Evolutionary conservation across 1,140 invertebrate species (phyloP), one percentile per base, ranked within the genome.

Genomic region (Rhynchophorus ferrugineus): DNA sequence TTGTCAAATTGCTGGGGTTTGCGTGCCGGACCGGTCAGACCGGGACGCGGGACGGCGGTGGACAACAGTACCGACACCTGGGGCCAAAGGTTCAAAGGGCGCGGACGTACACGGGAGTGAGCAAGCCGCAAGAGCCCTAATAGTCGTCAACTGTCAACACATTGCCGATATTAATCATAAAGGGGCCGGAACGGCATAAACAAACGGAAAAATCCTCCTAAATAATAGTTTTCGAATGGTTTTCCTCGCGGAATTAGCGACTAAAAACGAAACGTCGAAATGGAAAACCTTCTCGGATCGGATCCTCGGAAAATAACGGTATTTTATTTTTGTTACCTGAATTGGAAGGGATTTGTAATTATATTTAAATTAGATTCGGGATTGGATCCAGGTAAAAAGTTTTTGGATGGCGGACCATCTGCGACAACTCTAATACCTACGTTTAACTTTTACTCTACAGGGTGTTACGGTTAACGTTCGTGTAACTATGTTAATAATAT

Each of bases 161-260:
- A 68, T 68, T 62, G 57, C 66, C 49, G 66, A 68, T 68, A 68
- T 68, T 65, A 68, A 68, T 68, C 66, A 68, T 66, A 64, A 68
- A 56, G 55, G 53, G 54, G 17, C 2, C 22, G 29, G 21, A 14
- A 13, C 3, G 7, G 16, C 8, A 39, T 21, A 49, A 50, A 43
- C 49, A 19, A 34, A 19, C 29, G 8, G 24, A 21, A 17, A 34
- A 45, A 49, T 44, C 24, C 13, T 20, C 8, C 16, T 39, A 34
- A 36, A 33, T 34, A 39, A 14, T 19, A 35, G 6, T 2, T 22
- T 44, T 21, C 19, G 2, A 11, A 39, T 7, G n/a, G n/a, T n/a
- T n/a, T n/a, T n/a, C n/a, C n/a, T n/a, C n/a, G n/a, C n/a, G n/a
- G n/a, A n/a, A n/a, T n/a, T n/a, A n/a, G n/a, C n/a, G n/a, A n/a